Percentiles rank a stretch among this genome's conserved stretches.
These are phyloP conservation scores for Adelognathus sp. DNA, from an alignment of 2,888 invertebrate species.

Conservation along the genomic window DNA sequence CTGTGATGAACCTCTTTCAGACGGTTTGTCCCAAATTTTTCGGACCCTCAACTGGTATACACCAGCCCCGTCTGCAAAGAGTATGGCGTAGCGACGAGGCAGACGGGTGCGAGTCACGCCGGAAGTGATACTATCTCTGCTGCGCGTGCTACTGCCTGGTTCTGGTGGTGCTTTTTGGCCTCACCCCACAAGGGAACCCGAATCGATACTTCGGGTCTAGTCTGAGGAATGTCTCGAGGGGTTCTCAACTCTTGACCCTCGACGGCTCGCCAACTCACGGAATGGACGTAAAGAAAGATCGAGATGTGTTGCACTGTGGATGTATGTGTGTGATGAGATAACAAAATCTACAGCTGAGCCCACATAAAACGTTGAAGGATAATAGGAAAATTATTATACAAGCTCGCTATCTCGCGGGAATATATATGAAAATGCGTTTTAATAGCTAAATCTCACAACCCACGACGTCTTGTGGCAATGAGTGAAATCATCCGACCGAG, in stretches of 20 bases:
- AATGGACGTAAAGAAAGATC: neutral
- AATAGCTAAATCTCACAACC: conserved; percentile 36
- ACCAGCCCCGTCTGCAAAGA: conserved; percentile 6
- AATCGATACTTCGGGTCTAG: conserved; percentile 59
- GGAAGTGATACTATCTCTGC: conserved; percentile 59
- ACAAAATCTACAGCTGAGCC: conserved; percentile 37
- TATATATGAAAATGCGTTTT: conserved; percentile 56
- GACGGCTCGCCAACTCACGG: conserved; percentile 27
- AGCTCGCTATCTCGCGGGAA: conserved; percentile 24
- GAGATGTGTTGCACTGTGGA: neutral
- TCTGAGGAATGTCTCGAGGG: conserved; percentile 61
- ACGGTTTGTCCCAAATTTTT: conserved; percentile 55
- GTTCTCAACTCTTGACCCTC: conserved; percentile 61
- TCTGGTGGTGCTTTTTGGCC: conserved; percentile 44
- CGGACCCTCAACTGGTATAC: conserved; percentile 28
- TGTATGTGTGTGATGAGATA: conserved; percentile 1
- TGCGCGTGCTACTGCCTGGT: conserved; percentile 41
- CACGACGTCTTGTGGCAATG: conserved; percentile 14
- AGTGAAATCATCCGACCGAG: conserved; percentile 16
- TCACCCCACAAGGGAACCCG: conserved; percentile 43
- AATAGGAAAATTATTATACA: conserved; percentile 51
- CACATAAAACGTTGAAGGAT: conserved; percentile 9
- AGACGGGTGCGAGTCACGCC: conserved; percentile 59
- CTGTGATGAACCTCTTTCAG: conserved; percentile 50
- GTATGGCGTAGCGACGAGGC: conserved; percentile 32